A percentile compares a stretch with the other conserved stretches of the same genome.
Evolutionary conservation across 2,888 invertebrate genomes (phyloP).

Genomic region (Lamellibrachia satsuma): DNA sequence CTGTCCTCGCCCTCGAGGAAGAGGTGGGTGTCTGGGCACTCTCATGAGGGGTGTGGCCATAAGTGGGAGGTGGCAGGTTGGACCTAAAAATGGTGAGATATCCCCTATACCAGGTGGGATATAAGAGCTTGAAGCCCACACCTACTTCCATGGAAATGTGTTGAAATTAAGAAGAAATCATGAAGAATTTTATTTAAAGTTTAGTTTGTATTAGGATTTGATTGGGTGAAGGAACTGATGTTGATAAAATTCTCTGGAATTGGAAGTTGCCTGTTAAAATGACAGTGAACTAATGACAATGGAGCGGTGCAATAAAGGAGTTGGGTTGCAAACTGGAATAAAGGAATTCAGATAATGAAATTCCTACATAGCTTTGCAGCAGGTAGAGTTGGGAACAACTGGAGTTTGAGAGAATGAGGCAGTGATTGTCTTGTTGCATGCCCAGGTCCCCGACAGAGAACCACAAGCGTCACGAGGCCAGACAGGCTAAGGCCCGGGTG

Average conservation of each 20-base stretch:
- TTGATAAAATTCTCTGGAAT: neutral
- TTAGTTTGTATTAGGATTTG: neutral
- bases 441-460: constrained; percentile 70
- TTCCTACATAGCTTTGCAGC: neutral
- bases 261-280: too few relatives aligned
- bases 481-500: constrained; percentile 89
- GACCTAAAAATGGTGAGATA: too few relatives aligned
- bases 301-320: neutral
- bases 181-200: neutral
- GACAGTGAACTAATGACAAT: neutral
- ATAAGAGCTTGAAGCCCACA: too few relatives aligned
- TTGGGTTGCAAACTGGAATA: too few relatives aligned
- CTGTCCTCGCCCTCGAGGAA: constrained; percentile 89
- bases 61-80: neutral
- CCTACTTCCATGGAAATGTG: too few relatives aligned
- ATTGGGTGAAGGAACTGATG: neutral
- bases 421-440: neutral
- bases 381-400: neutral
- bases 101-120: too few relatives aligned
- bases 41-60: neutral
- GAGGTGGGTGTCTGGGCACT: constrained; percentile 69
- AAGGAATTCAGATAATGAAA: too few relatives aligned
- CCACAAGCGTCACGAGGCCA: constrained; percentile 81
- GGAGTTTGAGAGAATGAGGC: neutral
- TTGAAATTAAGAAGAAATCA: neutral